Evolutionary conservation across 2,888 invertebrate genomes (phyloP).

Genomic region (Notocelia uddmanniana): DNA sequence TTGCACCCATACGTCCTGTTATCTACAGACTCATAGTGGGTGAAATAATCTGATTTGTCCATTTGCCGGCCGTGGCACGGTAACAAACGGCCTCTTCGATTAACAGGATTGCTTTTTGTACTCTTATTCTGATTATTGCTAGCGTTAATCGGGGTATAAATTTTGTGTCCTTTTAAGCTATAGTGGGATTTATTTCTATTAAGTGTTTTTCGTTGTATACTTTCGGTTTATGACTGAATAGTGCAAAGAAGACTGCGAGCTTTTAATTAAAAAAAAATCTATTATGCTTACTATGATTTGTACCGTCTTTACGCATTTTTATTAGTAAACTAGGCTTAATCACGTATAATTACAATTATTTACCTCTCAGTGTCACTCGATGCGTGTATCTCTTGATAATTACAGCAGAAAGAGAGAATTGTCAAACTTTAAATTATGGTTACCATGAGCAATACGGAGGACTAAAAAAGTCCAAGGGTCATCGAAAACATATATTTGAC

Average conservation of each 20-base stretch:
- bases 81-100: constrained; percentile 79
- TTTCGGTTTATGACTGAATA: background rate
- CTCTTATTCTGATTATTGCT: constrained; percentile 64
- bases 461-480: constrained; percentile 1
- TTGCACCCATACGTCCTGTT: constrained; percentile 61
- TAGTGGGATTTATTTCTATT: constrained; percentile 31
- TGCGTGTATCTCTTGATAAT: no score
- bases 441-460: background rate
- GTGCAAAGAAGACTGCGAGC: no score
- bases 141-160: constrained; percentile 47
- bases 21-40: constrained; percentile 83
- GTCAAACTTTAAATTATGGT: background rate
- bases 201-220: constrained; percentile 21
- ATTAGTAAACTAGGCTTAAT: no score
- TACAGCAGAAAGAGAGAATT: no score
- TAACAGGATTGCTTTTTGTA: constrained; percentile 82
- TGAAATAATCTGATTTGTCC: constrained; percentile 86
- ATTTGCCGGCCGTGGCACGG: constrained; percentile 77
- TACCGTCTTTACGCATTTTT: no score
- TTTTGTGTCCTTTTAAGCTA: constrained; percentile 34
- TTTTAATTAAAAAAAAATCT: no score
- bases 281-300: no score
- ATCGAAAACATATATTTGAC: constrained; percentile 23
- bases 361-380: no score
- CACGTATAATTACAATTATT: no score